Percentiles rank a stretch among this genome's conserved stretches.
phyloP scores from a whole-genome alignment of 92 coral and sea anemone genomes.

The Palythoa grandiflora region DNA sequence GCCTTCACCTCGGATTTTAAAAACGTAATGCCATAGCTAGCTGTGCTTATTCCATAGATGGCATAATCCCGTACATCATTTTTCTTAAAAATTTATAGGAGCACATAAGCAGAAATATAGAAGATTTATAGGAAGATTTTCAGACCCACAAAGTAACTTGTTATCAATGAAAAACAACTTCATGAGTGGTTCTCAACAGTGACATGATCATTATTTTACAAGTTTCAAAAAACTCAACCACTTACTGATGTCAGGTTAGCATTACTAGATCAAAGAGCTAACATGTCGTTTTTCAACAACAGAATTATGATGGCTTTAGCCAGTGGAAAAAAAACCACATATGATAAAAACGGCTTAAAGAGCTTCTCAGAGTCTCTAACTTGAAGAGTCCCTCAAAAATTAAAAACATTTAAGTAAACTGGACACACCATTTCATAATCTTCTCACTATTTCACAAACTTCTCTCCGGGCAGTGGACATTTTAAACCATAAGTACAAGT shows the following conservation, averaged over 20 bases:
- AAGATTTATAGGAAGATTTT: constrained; percentile 45
- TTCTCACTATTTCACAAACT: background rate
- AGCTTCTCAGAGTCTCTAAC: too few relatives aligned
- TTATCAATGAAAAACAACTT: constrained; percentile 31
- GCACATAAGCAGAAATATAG: constrained; percentile 32
- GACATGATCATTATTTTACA: background rate
- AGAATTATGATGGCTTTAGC: too few relatives aligned
- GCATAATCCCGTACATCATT: background rate
- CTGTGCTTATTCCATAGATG: too few relatives aligned
- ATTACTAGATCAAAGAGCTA: background rate
- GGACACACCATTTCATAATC: too few relatives aligned
- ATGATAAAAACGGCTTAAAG: too few relatives aligned
- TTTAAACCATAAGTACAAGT: background rate
- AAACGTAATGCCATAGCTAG: too few relatives aligned
- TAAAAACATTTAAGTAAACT: too few relatives aligned
- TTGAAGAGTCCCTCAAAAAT: too few relatives aligned
- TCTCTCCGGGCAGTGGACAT: background rate
- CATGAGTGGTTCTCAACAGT: background rate
- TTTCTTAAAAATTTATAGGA: constrained; percentile 24
- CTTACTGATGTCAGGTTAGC: background rate
- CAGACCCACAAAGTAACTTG: constrained; percentile 39
- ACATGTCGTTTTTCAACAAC: too few relatives aligned
- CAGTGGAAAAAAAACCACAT: too few relatives aligned
- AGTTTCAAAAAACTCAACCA: background rate
- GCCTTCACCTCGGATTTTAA: too few relatives aligned